phyloP scores from a whole-genome alignment of 2,797 vertebrate species.

The Halcyon chelicuti region DNA sequence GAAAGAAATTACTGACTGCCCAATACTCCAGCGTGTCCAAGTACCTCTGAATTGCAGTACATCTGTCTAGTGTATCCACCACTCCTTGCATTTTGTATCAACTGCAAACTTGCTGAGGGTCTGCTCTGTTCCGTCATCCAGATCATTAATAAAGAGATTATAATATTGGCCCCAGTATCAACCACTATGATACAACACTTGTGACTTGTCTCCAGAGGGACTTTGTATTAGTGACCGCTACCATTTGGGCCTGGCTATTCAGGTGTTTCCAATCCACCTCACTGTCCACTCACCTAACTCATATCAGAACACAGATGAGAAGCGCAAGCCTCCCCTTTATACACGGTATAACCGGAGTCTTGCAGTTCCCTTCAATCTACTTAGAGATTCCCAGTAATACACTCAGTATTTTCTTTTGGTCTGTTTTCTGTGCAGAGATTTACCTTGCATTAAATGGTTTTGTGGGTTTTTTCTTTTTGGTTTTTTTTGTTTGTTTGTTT shows the following conservation, averaged over 20 bases:
- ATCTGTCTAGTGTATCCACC: not conserved
- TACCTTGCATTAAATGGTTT: not conserved
- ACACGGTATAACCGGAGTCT: not conserved
- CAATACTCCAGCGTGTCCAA: not conserved
- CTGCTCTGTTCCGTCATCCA: not conserved
- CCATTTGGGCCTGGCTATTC: not conserved
- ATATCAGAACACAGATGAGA: not conserved
- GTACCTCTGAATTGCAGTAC: not conserved
- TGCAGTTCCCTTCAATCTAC: not conserved
- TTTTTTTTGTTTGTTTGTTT: not conserved
- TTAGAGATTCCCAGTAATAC: not conserved
- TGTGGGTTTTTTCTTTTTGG: not conserved
- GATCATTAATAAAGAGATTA: not conserved
- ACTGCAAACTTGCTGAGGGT: not conserved
- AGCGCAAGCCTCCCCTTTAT: not conserved
- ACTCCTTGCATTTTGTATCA: not conserved
- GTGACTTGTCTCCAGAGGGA: not conserved
- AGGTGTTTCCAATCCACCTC: accelerated
- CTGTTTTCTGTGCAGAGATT: not conserved
- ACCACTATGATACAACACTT: no score
- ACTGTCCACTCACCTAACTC: not conserved
- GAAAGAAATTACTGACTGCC: not conserved
- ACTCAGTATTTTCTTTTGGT: not conserved
- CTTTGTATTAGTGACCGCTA: not conserved
- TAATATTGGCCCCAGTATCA: not conserved